A percentile compares a stretch with the other conserved stretches of the same genome.
These are phyloP conservation scores for Hystrix cristata DNA, from an alignment of 2,113 vertebrate species.

Conservation along the genomic window DNA sequence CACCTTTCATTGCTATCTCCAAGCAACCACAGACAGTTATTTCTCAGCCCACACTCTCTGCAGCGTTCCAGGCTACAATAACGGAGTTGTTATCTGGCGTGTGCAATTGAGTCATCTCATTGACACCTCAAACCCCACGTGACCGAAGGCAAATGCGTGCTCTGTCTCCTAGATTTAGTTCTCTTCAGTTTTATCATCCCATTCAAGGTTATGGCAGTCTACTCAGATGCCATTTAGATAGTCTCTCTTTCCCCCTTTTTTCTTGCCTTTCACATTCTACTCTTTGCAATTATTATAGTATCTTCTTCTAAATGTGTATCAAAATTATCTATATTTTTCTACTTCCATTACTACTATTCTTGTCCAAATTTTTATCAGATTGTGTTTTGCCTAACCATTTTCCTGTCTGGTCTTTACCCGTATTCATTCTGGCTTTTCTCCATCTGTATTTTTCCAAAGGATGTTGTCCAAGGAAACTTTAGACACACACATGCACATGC, in stretches of 20 bases:
- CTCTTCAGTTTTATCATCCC: neutral
- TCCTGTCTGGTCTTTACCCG: neutral
- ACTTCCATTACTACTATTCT: neutral
- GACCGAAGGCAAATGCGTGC: neutral
- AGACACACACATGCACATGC: neutral
- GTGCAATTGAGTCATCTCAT: neutral
- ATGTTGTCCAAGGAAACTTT: neutral
- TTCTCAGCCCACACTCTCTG: neutral
- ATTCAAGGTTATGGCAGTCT: neutral
- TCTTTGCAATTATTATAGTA: neutral
- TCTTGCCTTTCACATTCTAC: neutral
- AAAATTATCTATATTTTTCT: neutral
- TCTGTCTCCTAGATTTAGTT: neutral
- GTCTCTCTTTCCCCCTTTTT: neutral
- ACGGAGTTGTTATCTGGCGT: neutral
- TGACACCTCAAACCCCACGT: neutral
- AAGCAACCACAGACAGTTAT: neutral
- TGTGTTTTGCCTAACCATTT: neutral
- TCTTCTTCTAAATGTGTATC: neutral
- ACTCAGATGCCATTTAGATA: neutral
- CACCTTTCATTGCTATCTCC: neutral
- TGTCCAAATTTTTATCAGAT: neutral
- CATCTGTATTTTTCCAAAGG: neutral
- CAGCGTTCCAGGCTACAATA: neutral
- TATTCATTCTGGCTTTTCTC: neutral